Evolutionary conservation across 2,797 vertebrate species (phyloP).

Genomic region (Leptatherina wallacei): DNA sequence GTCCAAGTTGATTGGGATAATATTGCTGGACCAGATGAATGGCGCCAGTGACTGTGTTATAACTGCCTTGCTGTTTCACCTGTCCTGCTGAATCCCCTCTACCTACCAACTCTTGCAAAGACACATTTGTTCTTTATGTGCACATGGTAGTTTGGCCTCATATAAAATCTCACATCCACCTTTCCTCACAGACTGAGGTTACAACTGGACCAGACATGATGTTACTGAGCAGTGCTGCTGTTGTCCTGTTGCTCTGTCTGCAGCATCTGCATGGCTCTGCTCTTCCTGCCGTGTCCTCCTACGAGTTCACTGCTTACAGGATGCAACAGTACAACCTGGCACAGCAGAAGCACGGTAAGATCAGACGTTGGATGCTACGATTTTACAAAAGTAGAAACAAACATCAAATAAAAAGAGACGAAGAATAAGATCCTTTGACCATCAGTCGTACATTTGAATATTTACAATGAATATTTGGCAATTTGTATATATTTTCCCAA

Average conservation of each 20-base stretch:
- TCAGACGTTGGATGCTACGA: background rate
- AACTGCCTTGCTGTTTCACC: background rate
- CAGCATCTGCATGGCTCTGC: slow-evolving; percentile 66
- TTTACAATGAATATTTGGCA: too few species aligned
- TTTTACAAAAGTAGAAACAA: background rate
- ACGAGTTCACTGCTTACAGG: slow-evolving; percentile 85
- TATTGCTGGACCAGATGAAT: background rate
- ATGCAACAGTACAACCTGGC: slow-evolving; percentile 86
- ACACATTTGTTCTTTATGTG: background rate
- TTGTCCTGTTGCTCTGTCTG: slow-evolving; percentile 67
- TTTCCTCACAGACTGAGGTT: slow-evolving; percentile 16
- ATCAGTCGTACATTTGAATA: too few species aligned
- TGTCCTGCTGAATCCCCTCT: background rate
- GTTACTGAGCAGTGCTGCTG: slow-evolving; percentile 35
- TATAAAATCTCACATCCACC: background rate
- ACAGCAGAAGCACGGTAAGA: slow-evolving; percentile 77
- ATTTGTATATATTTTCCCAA: background rate
- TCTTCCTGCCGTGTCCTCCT: slow-evolving; percentile 75
- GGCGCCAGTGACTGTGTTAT: background rate
- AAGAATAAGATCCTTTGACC: background rate
- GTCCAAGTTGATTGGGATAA: background rate
- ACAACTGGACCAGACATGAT: slow-evolving; percentile 47
- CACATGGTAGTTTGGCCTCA: background rate
- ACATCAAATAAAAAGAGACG: background rate
- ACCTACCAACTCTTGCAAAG: background rate